Percentiles rank a stretch among this genome's conserved stretches.
Conservation (phyloP, 2,113 vertebrate species). For the Pithys albifrons region DNA sequence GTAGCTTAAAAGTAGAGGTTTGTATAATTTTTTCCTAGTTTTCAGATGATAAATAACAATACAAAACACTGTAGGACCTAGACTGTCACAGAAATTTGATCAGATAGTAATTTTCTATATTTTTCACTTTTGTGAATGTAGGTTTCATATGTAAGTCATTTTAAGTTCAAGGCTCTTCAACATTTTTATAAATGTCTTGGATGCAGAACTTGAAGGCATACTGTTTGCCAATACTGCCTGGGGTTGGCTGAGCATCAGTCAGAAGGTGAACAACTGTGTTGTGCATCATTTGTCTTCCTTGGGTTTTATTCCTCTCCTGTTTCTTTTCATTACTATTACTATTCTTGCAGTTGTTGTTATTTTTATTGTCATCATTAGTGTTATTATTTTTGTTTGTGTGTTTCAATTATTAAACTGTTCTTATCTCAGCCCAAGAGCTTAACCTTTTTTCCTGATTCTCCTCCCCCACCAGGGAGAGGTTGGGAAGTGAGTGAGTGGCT, state of each 20-base stretch:
- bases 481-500: background rate
- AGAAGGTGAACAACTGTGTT: background rate
- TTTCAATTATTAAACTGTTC: background rate
- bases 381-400: background rate
- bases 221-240: background rate
- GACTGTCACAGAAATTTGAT: background rate
- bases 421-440: background rate
- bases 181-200: background rate
- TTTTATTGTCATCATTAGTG: background rate
- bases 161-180: background rate
- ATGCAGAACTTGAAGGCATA: background rate
- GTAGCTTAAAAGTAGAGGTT: background rate
- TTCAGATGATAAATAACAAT: background rate
- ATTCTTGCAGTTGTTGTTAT: background rate
- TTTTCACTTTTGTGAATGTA: background rate
- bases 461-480: accelerated
- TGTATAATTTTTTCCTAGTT: background rate
- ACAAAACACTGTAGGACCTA: background rate
- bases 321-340: background rate
- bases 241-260: background rate
- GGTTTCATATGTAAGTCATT: background rate
- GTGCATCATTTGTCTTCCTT: background rate
- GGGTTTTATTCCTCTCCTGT: background rate
- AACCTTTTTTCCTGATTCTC: background rate
- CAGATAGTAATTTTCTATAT: background rate